phyloP scores from a whole-genome alignment of 1,140 invertebrate species.

The Drosophila leontia region DNA sequence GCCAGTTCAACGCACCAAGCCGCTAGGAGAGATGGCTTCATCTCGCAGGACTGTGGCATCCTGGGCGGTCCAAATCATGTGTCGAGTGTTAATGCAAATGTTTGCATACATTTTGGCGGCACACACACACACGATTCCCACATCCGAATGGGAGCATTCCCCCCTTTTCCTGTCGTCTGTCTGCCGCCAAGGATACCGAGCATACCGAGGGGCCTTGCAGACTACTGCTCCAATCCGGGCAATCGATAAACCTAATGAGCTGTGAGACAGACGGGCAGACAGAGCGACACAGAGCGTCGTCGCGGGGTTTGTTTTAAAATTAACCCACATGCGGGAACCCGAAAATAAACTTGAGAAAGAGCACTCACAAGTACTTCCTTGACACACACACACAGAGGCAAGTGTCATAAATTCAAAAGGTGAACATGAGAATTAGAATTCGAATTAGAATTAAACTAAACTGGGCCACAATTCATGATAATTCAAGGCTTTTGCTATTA shows the following conservation, averaged over 20 bases:
- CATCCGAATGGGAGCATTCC: conserved; percentile 7
- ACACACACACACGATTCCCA: conserved; percentile 26
- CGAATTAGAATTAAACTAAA: background rate
- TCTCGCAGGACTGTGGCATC: conserved; percentile 18
- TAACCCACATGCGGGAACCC: conserved; percentile 43
- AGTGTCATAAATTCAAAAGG: background rate
- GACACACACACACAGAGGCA: background rate
- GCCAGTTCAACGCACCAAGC: conserved; percentile 54
- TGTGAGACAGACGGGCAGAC: conserved; percentile 59
- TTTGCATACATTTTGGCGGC: conserved; percentile 63
- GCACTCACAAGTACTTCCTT: conserved; percentile 31
- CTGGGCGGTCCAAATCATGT: conserved; percentile 20
- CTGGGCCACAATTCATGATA: too few relatives aligned
- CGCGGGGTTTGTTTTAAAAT: conserved; percentile 59
- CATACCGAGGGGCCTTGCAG: background rate
- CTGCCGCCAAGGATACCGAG: conserved; percentile 21
- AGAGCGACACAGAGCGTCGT: background rate
- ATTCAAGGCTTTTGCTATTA: background rate
- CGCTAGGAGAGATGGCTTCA: background rate
- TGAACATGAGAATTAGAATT: too few relatives aligned
- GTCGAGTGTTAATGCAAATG: conserved; percentile 58
- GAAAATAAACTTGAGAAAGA: conserved; percentile 54
- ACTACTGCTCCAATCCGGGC: conserved; percentile 16
- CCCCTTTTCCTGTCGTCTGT: conserved; percentile 17
- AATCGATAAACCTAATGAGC: conserved; percentile 79